Evolutionary conservation across 2,888 invertebrate species (phyloP).

Genomic region (Tineola bisselliella): DNA sequence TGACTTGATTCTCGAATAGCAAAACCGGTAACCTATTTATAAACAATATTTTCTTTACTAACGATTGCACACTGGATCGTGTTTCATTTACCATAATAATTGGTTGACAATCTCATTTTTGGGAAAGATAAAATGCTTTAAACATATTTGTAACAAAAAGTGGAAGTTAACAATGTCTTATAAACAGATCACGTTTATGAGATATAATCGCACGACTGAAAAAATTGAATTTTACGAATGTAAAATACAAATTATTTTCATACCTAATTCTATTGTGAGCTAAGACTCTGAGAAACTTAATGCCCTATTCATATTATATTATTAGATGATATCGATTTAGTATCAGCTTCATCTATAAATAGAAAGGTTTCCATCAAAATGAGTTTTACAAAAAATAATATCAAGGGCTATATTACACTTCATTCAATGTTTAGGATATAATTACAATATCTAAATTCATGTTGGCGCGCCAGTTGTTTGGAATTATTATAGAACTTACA

Average conservation of each 20-base stretch:
- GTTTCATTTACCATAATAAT: neutral
- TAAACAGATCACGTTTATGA: neutral
- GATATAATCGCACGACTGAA: neutral
- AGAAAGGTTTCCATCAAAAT: too few relatives aligned
- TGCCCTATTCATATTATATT: too few relatives aligned
- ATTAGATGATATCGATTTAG: too few relatives aligned
- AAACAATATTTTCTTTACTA: neutral
- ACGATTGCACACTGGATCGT: neutral
- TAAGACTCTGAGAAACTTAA: too few relatives aligned
- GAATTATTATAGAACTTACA: neutral
- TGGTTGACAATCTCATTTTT: neutral
- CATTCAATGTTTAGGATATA: neutral
- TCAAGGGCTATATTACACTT: too few relatives aligned
- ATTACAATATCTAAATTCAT: neutral
- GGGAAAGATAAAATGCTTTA: neutral
- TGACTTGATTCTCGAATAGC: neutral
- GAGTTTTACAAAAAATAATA: too few relatives aligned
- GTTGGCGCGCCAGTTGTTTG: neutral
- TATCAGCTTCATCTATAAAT: too few relatives aligned
- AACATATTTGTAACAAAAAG: neutral
- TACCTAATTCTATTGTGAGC: too few relatives aligned
- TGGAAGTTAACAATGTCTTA: neutral
- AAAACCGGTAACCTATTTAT: neutral
- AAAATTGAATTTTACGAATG: neutral
- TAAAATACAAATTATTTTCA: too few relatives aligned